Percentiles rank a stretch among this genome's conserved stretches.
These are phyloP conservation scores for Lepidostoma basale DNA, from an alignment of 1,140 invertebrate genomes.

Conservation along the genomic window DNA sequence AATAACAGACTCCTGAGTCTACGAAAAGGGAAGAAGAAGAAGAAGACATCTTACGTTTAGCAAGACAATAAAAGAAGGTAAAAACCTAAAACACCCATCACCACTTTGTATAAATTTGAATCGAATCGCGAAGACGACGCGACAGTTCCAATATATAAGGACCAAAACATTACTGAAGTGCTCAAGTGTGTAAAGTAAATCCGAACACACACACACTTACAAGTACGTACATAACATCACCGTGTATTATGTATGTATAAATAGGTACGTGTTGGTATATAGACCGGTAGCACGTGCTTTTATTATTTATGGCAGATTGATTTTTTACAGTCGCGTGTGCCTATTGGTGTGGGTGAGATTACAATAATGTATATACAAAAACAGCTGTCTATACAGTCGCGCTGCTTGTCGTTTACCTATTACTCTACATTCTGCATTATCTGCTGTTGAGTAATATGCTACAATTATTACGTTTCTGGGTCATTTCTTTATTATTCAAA, in stretches of 20 bases:
- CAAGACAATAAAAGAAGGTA: too few species aligned
- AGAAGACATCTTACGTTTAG: too few species aligned
- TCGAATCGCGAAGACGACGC: too few species aligned
- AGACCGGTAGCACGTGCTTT: conserved; percentile 28
- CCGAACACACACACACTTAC: not conserved
- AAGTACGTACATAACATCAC: too few species aligned
- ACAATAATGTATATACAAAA: not conserved
- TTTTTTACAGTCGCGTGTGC: conserved; percentile 18
- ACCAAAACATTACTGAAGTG: not conserved
- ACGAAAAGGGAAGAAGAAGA: too few species aligned
- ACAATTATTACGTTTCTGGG: not conserved
- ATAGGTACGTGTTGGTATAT: not conserved
- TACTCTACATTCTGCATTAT: not conserved
- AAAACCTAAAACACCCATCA: too few species aligned
- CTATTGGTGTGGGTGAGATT: conserved; percentile 5
- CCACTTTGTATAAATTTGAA: too few species aligned
- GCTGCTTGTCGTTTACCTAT: conserved; percentile 1
- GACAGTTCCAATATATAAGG: too few species aligned
- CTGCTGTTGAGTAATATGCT: not conserved
- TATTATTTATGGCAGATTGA: conserved; percentile 34
- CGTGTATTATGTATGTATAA: not conserved
- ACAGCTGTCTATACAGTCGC: not conserved
- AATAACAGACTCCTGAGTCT: too few species aligned
- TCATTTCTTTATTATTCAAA: not conserved
- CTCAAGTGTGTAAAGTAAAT: too few species aligned